Conservation (phyloP, 2,113 vertebrate species). For the Cricetomys ansorgei region DNA sequence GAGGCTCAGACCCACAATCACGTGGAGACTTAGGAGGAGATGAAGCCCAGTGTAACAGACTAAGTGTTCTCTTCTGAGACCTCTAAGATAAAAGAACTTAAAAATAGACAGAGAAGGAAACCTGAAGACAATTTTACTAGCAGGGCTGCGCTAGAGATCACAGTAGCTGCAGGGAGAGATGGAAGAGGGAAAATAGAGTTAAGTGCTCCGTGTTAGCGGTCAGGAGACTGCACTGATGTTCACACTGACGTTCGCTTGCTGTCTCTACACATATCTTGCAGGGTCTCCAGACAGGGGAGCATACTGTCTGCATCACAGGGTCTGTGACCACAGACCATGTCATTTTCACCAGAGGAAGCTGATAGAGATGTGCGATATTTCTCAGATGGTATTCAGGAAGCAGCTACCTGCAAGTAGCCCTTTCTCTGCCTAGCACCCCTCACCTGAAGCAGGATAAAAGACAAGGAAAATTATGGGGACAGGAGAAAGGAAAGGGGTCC, state of each 20-base stretch:
- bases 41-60: neutral
- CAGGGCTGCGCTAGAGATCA: neutral
- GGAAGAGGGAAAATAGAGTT: neutral
- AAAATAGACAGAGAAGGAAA: neutral
- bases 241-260: no score
- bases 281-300: neutral
- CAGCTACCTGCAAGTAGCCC: neutral
- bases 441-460: neutral
- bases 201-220: neutral
- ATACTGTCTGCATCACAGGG: neutral
- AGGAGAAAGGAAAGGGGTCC: neutral
- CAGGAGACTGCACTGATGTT: no score
- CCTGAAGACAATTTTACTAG: neutral
- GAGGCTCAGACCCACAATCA: neutral
- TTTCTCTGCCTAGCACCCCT: neutral
- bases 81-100: neutral
- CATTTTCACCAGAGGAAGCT: neutral
- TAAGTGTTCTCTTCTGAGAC: neutral
- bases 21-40: neutral
- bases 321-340: neutral
- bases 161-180: neutral
- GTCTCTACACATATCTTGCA: neutral
- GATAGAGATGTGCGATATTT: neutral
- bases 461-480: neutral
- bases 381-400: neutral